Conservation (phyloP, 2,888 invertebrate genomes). For the Sphaeridia pumilis region DNA sequence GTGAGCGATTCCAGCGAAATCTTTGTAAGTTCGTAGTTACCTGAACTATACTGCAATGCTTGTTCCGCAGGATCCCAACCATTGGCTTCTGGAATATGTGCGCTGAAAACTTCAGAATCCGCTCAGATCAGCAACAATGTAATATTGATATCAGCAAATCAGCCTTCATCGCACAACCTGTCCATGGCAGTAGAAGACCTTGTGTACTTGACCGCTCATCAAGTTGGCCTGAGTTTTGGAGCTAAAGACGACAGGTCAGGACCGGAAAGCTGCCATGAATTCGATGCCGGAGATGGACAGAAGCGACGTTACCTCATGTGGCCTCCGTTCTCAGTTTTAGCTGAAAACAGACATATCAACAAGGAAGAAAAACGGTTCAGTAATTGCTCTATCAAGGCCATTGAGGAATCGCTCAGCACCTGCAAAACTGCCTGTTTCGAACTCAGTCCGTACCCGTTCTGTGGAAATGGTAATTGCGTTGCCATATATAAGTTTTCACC, state of each 20-base stretch:
- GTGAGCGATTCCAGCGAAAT: background rate
- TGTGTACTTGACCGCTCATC: slow-evolving; percentile 22
- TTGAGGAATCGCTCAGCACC: slow-evolving; percentile 18
- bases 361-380: slow-evolving; percentile 26
- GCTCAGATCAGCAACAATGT: slow-evolving; percentile 21
- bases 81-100: slow-evolving; percentile 21
- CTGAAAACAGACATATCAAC: slow-evolving; percentile 21
- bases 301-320: slow-evolving; percentile 29
- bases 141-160: slow-evolving; percentile 30
- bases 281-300: slow-evolving; percentile 13
- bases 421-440: slow-evolving; percentile 34
- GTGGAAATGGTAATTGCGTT: slow-evolving; percentile 30
- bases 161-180: slow-evolving; percentile 17
- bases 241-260: slow-evolving; percentile 23
- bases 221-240: slow-evolving; percentile 29
- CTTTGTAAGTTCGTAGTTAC: background rate
- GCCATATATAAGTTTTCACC: background rate
- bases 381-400: slow-evolving; percentile 21
- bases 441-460: slow-evolving; percentile 30
- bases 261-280: slow-evolving; percentile 28
- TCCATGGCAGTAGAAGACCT: slow-evolving; percentile 21
- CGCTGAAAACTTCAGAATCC: slow-evolving; percentile 13
- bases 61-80: background rate
- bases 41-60: background rate
- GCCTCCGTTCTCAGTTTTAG: too few relatives aligned